Evolutionary conservation across 2,888 invertebrate species (phyloP).

Genomic region (Andrena bucephala): DNA sequence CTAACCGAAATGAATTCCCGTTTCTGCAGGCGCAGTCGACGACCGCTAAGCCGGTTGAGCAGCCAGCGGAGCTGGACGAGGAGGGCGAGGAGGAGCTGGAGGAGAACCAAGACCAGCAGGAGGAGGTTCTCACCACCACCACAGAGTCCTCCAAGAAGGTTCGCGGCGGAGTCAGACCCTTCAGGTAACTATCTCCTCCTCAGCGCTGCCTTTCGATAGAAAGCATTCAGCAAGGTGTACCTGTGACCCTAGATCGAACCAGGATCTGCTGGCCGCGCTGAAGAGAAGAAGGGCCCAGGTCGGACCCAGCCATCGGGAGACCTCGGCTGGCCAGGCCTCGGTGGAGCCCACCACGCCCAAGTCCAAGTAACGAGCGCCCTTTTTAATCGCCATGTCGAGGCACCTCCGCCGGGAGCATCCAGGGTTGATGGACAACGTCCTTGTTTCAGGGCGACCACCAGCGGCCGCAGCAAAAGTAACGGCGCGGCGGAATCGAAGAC

Average conservation of each 20-base stretch:
- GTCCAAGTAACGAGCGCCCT: constrained; percentile 64
- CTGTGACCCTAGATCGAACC: constrained; percentile 88
- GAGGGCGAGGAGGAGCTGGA: constrained; percentile 86
- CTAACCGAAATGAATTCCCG: neutral
- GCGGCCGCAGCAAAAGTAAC: constrained; percentile 65
- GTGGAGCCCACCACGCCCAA: constrained; percentile 73
- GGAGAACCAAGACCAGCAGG: constrained; percentile 87
- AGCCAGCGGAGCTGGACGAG: constrained; percentile 78
- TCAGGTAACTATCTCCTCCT: constrained; percentile 84
- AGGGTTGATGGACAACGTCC: neutral
- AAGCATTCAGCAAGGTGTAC: neutral
- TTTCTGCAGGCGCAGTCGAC: constrained; percentile 73
- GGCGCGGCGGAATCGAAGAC: constrained; percentile 69
- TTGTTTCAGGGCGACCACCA: constrained; percentile 62
- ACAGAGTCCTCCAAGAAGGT: constrained; percentile 90
- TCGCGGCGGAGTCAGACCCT: constrained; percentile 90
- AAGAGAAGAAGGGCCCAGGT: constrained; percentile 91
- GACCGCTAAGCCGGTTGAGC: constrained; percentile 77
- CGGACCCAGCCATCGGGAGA: constrained; percentile 85
- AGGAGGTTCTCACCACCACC: constrained; percentile 87
- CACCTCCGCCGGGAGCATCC: neutral
- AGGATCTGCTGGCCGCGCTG: constrained; percentile 90
- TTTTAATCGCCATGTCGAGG: neutral
- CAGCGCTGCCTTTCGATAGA: neutral
- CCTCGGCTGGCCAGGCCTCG: constrained; percentile 67